These are phyloP conservation scores for Dicentrarchus labrax DNA, from an alignment of 2,113 vertebrate genomes.

Conservation along the genomic window DNA sequence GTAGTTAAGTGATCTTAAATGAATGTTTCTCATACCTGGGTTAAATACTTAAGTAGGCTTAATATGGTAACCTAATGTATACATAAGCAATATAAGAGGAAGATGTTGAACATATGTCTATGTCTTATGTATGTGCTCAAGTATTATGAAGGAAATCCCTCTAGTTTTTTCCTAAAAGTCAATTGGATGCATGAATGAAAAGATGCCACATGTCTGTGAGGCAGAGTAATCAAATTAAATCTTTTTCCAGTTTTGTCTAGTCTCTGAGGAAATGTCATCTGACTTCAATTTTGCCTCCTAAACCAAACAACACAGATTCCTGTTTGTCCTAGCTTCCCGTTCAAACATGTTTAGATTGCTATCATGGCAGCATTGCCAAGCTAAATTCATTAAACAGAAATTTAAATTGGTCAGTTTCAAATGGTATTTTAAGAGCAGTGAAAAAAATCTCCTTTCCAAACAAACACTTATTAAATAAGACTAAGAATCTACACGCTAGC, in stretches of 20 bases:
- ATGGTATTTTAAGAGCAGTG: background rate
- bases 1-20: conserved; percentile 36
- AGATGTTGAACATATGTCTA: background rate
- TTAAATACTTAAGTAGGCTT: conserved; percentile 3
- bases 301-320: conserved; percentile 15
- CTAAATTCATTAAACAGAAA: background rate
- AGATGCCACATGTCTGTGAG: conserved; percentile 17
- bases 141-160: background rate
- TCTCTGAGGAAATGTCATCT: conserved; percentile 63
- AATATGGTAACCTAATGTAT: no score
- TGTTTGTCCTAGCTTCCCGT: conserved; percentile 15
- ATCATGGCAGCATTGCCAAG: background rate
- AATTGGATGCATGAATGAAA: background rate
- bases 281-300: conserved; percentile 71
- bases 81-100: background rate
- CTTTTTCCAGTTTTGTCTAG: background rate
- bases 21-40: background rate
- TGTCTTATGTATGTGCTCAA: background rate
- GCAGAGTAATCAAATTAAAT: conserved; percentile 54
- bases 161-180: background rate
- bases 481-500: background rate
- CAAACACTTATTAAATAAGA: background rate
- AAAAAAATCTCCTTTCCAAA: no score
- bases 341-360: background rate
- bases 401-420: background rate